Percentiles rank a stretch among this genome's conserved stretches.
Evolutionary conservation across 37 sponge, comb jelly and placozoan genomes (phyloP).

Genomic region (Oscarella lobularis): DNA sequence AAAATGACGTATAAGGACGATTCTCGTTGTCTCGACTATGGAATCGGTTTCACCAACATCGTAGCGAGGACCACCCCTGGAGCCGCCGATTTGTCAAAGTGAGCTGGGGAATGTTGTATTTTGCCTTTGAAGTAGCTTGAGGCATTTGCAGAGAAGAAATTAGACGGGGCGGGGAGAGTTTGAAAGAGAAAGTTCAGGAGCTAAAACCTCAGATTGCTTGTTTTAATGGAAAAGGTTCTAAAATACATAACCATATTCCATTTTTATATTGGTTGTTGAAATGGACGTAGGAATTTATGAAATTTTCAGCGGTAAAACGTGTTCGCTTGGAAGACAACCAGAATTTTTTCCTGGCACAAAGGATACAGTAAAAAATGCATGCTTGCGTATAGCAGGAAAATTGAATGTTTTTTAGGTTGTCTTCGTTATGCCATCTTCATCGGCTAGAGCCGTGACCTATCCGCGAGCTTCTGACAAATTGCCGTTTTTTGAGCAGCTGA

Average conservation of each 20-base stretch:
- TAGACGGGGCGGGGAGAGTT: slow-evolving; percentile 53
- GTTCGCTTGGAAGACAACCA: slow-evolving; percentile 46
- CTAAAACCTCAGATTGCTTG: slow-evolving; percentile 67
- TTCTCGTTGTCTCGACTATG: slow-evolving; percentile 52
- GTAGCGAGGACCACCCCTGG: slow-evolving; percentile 72
- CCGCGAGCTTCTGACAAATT: slow-evolving; percentile 67
- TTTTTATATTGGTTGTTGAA: neutral
- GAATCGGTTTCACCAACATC: slow-evolving; percentile 88
- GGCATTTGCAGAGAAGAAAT: slow-evolving; percentile 50
- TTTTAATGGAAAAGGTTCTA: slow-evolving; percentile 78
- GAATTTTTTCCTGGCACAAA: slow-evolving; percentile 38
- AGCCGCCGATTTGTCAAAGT: slow-evolving; percentile 68
- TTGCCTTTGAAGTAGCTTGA: neutral
- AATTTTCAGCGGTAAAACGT: slow-evolving; percentile 64
- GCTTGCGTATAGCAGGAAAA: neutral
- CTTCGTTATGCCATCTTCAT: slow-evolving; percentile 88
- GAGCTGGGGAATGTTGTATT: neutral
- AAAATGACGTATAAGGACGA: slow-evolving; percentile 61
- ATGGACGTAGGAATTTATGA: slow-evolving; percentile 48
- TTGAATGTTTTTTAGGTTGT: slow-evolving; percentile 38
- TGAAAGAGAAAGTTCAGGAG: slow-evolving; percentile 65
- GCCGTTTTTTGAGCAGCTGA: slow-evolving; percentile 68
- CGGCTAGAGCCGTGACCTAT: slow-evolving; percentile 61
- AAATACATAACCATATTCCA: neutral
- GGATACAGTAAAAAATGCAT: neutral